Conservation (phyloP, 2,113 vertebrate genomes). For the Dissostichus mawsoni region DNA sequence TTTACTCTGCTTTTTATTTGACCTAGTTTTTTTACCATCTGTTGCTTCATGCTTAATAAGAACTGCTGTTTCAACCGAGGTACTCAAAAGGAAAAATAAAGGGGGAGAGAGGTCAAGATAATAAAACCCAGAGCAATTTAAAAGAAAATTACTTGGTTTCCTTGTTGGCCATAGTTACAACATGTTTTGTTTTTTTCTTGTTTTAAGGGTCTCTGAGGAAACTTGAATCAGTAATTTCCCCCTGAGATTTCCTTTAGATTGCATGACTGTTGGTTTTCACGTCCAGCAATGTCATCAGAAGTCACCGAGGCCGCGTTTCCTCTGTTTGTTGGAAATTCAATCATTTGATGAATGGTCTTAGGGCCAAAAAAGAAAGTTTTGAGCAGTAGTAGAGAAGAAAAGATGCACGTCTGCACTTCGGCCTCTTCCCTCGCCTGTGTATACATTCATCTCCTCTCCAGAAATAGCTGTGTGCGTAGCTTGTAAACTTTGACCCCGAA, state of each 20-base stretch:
- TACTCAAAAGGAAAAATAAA: constrained; percentile 13
- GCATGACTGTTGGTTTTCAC: constrained; percentile 54
- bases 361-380: constrained; percentile 55
- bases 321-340: constrained; percentile 70
- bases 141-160: constrained; percentile 49
- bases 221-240: constrained; percentile 43
- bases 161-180: constrained; percentile 32
- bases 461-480: constrained; percentile 65
- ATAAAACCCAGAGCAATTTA: constrained; percentile 44
- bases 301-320: constrained; percentile 62
- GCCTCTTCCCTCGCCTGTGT: constrained; percentile 46
- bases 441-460: constrained; percentile 52
- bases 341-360: constrained; percentile 59
- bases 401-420: constrained; percentile 58
- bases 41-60: constrained; percentile 68
- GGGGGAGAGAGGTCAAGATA: constrained; percentile 9
- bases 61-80: constrained; percentile 54
- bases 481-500: constrained; percentile 75
- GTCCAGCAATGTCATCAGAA: constrained; percentile 57
- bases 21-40: constrained; percentile 71
- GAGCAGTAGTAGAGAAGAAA: constrained; percentile 64
- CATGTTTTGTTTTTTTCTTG: constrained; percentile 19
- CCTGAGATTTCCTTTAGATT: constrained; percentile 59
- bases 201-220: constrained; percentile 41
- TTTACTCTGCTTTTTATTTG: constrained; percentile 67